Evolutionary conservation across 1,140 invertebrate species (phyloP).

Genomic region (Phymastichus coffea): DNA sequence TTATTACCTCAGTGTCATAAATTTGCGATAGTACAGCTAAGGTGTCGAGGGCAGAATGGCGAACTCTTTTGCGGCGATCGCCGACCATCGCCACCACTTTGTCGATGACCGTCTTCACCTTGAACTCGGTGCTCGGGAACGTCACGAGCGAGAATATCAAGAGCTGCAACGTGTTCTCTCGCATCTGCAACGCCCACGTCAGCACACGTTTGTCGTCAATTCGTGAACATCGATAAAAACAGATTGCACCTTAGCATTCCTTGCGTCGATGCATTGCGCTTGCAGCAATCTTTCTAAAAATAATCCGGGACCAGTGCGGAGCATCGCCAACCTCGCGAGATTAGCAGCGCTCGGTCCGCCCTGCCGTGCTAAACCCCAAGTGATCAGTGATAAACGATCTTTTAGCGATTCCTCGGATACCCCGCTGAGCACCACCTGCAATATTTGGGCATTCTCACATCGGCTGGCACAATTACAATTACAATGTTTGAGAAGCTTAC

Average conservation of each 20-base stretch:
- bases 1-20: slow-evolving; percentile 56
- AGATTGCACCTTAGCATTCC: slow-evolving; percentile 65
- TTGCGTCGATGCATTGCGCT: slow-evolving; percentile 64
- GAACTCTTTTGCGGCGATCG: slow-evolving; percentile 71
- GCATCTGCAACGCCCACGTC: slow-evolving; percentile 63
- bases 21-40: slow-evolving; percentile 76
- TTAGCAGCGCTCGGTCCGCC: slow-evolving; percentile 61
- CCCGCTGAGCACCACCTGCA: slow-evolving; percentile 46
- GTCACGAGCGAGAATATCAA: slow-evolving; percentile 74
- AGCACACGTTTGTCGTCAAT: no score
- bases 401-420: slow-evolving; percentile 51
- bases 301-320: slow-evolving; percentile 62
- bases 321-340: slow-evolving; percentile 66
- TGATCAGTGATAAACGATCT: slow-evolving; percentile 53
- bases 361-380: slow-evolving; percentile 62
- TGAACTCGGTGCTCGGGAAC: slow-evolving; percentile 80
- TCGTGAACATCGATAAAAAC: no score
- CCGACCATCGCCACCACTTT: slow-evolving; percentile 62
- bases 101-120: slow-evolving; percentile 63
- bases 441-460: neutral
- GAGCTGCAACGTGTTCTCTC: slow-evolving; percentile 77
- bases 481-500: slow-evolving; percentile 30
- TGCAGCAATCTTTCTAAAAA: slow-evolving; percentile 65
- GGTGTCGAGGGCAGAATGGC: slow-evolving; percentile 79
- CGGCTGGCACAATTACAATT: neutral